Base-by-base conservation (phyloP, 2,797 vertebrate genomes). In the Podarcis lilfordi region DNA sequence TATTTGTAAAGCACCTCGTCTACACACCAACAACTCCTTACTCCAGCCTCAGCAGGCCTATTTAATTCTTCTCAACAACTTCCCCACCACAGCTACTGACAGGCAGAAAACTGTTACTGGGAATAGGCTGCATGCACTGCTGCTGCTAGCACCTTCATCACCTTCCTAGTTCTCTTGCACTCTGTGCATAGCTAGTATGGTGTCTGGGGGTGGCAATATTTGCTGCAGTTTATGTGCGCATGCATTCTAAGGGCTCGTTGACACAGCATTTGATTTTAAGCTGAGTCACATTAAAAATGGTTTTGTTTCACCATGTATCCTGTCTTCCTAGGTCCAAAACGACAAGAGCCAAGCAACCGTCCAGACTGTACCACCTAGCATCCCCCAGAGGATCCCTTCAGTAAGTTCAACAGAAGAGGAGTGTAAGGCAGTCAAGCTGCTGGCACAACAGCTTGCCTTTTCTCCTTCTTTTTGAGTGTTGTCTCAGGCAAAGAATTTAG, bases 381-480 rank as follows among this genome's bases (percentile, higher is more conserved):
- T 76, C 0, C 6, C 84, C 55, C 88, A 92, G 15, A 93, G 92
- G 88, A 93, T 94, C 78, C 96, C 95, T 8, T 96, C 96, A 0
- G 96, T 96, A 91, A 95, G 88, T 89, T 89, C 78, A 81, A 5
- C 27, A 37, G 69, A 19, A 66, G 29, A 9, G 5, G 61, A 32
- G 50, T 50, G 8, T 50, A 79, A 68, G 23, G 3, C 3, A 40
- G 25, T 23, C 32, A 84, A 43, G 66, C 35, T 23, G 7, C 19
- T 64, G 45, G 29, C 35, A 81, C 5, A 66, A 72, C 6, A 5
- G 5, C 37, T 61, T 43, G 29, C 29, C 61, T 40, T 72, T 55
- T 55, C 50, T 50, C 13, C 50, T 15, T 55, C 3, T 15, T 55
- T 74, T 40, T 32, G 2, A 17, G 23, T 55, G 45, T 5, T 37